Conservation (phyloP, 1,140 invertebrate genomes). For the Wasmannia auropunctata region DNA sequence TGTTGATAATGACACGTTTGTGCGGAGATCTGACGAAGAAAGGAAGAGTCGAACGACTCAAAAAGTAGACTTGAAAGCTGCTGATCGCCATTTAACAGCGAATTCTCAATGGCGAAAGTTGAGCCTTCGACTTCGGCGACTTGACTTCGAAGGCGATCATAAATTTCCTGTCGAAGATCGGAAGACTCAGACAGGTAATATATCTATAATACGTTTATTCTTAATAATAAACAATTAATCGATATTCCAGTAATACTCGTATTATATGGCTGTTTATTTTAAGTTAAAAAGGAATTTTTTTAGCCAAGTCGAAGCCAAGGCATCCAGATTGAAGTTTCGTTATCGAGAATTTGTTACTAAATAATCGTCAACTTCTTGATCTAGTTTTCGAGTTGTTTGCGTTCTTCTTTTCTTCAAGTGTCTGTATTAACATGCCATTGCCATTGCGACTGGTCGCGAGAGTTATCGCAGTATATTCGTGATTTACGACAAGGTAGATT, state of each 20-base stretch:
- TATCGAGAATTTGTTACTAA: not conserved
- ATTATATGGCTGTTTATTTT: not conserved
- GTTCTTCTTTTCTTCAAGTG: slow-evolving; percentile 16
- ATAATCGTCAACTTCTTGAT: not conserved
- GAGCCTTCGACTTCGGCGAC: not conserved
- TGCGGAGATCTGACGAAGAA: not conserved
- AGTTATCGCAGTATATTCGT: not conserved
- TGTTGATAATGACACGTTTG: not conserved
- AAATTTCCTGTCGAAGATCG: not conserved
- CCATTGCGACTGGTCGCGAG: not conserved
- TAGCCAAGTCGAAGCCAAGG: not conserved
- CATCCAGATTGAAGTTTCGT: not conserved
- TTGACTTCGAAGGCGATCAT: not conserved
- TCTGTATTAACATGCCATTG: not conserved
- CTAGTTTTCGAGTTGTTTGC: not conserved
- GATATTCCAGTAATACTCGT: not conserved
- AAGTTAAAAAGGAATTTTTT: not conserved
- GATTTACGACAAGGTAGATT: not conserved
- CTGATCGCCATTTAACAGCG: not conserved
- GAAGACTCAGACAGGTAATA: not conserved
- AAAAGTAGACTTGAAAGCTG: slow-evolving; percentile 43
- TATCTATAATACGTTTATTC: not conserved
- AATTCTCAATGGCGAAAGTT: slow-evolving; percentile 35
- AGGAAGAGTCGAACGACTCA: slow-evolving; percentile 7
- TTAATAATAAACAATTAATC: not conserved